Evolutionary conservation across 2,888 invertebrate genomes (phyloP).

Genomic region (Plagodis dolabraria): DNA sequence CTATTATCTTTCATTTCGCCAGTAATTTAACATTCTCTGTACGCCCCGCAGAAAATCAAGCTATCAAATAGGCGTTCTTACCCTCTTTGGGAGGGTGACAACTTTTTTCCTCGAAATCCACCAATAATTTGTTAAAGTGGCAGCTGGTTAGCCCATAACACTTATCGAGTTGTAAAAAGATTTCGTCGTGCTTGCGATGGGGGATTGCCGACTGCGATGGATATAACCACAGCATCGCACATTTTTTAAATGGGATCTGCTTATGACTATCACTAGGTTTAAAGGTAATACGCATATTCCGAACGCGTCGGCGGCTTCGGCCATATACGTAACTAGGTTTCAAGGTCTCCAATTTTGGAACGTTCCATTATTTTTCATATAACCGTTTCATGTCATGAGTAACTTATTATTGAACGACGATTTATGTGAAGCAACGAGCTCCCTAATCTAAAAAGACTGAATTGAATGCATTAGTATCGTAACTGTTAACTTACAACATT

Average conservation of each 20-base stretch:
- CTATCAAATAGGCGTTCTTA: constrained; percentile 77
- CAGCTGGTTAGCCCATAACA: constrained; percentile 80
- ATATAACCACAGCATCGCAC: constrained; percentile 21
- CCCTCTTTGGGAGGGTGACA: constrained; percentile 75
- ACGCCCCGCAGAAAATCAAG: constrained; percentile 76
- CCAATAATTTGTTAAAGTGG: constrained; percentile 83
- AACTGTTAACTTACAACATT: too few species aligned
- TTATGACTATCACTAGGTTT: not conserved
- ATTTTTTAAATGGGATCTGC: constrained; percentile 17
- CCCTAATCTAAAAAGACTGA: too few species aligned
- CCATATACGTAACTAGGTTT: too few species aligned
- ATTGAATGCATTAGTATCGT: too few species aligned
- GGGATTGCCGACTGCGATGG: constrained; percentile 18
- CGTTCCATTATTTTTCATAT: too few species aligned
- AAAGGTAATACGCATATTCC: too few species aligned
- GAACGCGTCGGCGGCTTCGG: too few species aligned
- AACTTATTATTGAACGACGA: too few species aligned
- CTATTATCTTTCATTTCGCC: constrained; percentile 84
- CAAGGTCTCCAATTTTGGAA: too few species aligned
- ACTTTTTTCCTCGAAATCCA: constrained; percentile 78
- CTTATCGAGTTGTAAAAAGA: constrained; percentile 78
- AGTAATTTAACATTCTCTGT: constrained; percentile 82
- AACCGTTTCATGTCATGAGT: too few species aligned
- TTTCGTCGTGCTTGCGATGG: constrained; percentile 41
- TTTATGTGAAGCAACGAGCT: too few species aligned